Evolutionary conservation across 2,113 vertebrate species (phyloP), one percentile per base, ranked within the genome.

Genomic region (Pica pica): DNA sequence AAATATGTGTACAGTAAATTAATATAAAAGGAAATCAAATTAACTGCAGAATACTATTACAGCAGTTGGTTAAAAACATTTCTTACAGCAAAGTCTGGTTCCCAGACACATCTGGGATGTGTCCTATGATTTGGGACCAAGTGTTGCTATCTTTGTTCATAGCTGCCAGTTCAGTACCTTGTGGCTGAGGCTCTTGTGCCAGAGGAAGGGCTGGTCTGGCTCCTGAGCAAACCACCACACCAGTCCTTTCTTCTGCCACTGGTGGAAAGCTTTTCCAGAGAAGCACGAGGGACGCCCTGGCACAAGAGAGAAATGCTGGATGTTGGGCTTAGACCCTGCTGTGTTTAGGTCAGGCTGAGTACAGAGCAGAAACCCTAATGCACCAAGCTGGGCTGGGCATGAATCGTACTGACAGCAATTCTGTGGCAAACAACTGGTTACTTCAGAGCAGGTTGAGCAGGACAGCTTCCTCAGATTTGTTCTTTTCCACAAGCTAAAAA

Each of bases 271-370:
- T 74, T 13, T 12, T 24, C 68, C 39, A 13, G 60, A 26, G 74
- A 23, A n/a, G 39, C 23, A 1, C 1, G 57, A 56, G 42, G 41
- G 56, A 13, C 41, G 37, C 35, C 31, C 1, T 2, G 18, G 59
- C 16, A 44, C 1, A 2, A 33, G 44, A 37, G 31, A 7, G 33
- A 41, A 42, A 12, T 1, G 0, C 42, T 61, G 60, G 41, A 0
- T 61, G 35, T 6, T 41, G 31, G 52, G 55, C 7, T 49, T 23
- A 35, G 37, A 44, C 37, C 42, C 59, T 37, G 19, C 65, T 27
- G 21, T 35, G 50, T 10, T 89, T 18, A 10, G 68, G 13, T 10
- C 41, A 26, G 41, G 24, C 1, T 18, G 50, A 46, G 14, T 1
- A 17, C 41, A 39, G 33, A n/a, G 47, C 35, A 64, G 56, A 49